Evolutionary conservation across 2,113 vertebrate species (phyloP).

Genomic region (Indicator indicator): DNA sequence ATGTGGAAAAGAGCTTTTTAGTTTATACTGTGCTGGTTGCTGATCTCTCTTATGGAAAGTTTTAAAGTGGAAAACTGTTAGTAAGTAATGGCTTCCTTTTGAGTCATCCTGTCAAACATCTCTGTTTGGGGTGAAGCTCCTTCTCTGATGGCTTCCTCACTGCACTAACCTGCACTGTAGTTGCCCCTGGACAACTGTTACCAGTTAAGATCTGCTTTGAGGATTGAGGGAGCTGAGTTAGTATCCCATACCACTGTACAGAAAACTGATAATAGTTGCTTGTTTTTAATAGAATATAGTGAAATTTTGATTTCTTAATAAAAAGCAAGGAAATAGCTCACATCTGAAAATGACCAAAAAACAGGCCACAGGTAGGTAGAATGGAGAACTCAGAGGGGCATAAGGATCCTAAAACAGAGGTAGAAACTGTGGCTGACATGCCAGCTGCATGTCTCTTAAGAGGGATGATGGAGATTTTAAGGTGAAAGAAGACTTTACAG

Average conservation of each 20-base stretch:
- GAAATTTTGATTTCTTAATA: background rate
- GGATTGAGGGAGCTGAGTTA: background rate
- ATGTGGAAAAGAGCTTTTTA: background rate
- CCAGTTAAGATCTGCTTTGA: too few relatives aligned
- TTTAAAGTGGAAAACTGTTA: background rate
- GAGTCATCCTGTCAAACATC: background rate
- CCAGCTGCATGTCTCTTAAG: background rate
- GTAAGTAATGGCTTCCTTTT: background rate
- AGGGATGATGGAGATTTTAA: background rate
- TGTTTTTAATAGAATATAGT: background rate
- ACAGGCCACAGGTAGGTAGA: background rate
- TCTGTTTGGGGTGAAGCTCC: background rate
- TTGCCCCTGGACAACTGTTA: rapidly evolving
- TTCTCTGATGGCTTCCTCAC: background rate
- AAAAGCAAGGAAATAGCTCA: background rate
- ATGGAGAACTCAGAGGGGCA: background rate
- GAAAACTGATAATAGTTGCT: background rate
- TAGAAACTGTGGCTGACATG: background rate
- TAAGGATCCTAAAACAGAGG: background rate
- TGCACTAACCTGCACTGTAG: background rate
- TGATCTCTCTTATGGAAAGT: background rate
- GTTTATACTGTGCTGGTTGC: background rate
- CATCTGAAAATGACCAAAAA: too few relatives aligned
- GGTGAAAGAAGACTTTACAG: background rate
- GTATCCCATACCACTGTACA: background rate